Conservation (phyloP, 2,888 invertebrate genomes). For the Melinaea marsaeus region DNA sequence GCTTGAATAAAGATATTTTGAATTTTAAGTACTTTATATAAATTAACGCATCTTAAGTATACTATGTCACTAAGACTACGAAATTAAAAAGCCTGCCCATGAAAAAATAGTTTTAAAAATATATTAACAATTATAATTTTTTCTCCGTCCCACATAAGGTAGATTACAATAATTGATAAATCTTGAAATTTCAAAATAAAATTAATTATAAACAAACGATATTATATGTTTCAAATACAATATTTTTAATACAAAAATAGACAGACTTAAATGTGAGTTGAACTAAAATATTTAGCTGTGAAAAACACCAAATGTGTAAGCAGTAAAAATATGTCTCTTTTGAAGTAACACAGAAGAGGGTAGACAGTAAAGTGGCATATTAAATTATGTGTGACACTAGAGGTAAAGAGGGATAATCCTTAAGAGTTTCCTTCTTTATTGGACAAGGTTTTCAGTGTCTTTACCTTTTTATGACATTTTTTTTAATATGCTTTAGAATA, state of each 20-base stretch:
- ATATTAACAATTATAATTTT: no score
- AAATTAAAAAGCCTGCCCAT: no score
- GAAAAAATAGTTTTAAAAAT: no score
- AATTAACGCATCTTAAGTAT: no score
- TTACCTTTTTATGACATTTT: conserved; percentile 24
- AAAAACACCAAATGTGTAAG: conserved; percentile 24
- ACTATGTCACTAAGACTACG: no score
- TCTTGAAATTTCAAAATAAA: no score
- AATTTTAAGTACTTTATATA: no score
- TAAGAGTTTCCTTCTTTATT: conserved; percentile 59
- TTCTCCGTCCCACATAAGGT: no score
- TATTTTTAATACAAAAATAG: conserved; percentile 9
- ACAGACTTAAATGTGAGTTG: no score
- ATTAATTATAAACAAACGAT: no score
- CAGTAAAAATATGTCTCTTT: conserved; percentile 32
- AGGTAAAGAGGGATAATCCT: conserved; percentile 72
- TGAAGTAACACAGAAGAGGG: conserved; percentile 56
- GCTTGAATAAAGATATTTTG: no score
- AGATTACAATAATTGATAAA: no score
- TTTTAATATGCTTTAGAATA: conserved; percentile 8
- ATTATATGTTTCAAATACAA: not conserved
- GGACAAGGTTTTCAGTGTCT: conserved; percentile 43
- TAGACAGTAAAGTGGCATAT: conserved; percentile 66
- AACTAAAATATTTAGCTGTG: conserved; percentile 6
- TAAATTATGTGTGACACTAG: conserved; percentile 64